These are phyloP conservation scores for Brachycybe producta DNA, from an alignment of 2,888 invertebrate genomes.

Conservation along the genomic window DNA sequence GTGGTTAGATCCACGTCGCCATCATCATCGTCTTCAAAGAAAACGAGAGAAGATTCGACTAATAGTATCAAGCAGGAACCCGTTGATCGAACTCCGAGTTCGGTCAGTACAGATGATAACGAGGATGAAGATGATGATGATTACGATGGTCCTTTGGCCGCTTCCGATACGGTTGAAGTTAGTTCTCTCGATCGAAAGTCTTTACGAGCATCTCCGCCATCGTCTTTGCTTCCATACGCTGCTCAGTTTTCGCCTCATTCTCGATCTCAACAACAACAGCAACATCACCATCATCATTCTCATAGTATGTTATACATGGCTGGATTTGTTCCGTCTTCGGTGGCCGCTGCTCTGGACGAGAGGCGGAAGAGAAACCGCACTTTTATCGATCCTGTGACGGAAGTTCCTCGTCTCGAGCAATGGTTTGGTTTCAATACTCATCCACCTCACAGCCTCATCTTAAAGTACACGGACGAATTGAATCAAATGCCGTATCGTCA, in stretches of 20 bases:
- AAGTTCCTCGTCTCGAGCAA: conserved; percentile 83
- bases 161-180: conserved; percentile 10
- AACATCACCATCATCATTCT: not conserved
- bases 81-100: conserved; percentile 20
- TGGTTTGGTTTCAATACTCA: conserved; percentile 98
- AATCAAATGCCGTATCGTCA: conserved; percentile 94
- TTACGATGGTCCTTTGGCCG: conserved; percentile 19
- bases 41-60: conserved; percentile 19
- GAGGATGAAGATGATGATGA: conserved; percentile 25
- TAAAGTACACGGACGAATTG: conserved; percentile 93
- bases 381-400: conserved; percentile 97
- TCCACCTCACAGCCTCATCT: conserved; percentile 92
- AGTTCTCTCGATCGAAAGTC: no score
- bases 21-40: conserved; percentile 20
- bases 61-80: conserved; percentile 18
- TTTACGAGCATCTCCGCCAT: no score
- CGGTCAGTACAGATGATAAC: conserved; percentile 19
- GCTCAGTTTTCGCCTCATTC: not conserved
- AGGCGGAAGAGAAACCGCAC: conserved; percentile 90
- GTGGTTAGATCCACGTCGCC: conserved; percentile 28
- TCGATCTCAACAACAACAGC: not conserved
- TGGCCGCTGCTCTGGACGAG: conserved; percentile 48
- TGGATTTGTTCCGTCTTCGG: conserved; percentile 56
- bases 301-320: conserved; percentile 71
- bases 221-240: no score